These are phyloP conservation scores for Saccopteryx bilineata DNA, from an alignment of 2,113 vertebrate genomes.

Conservation along the genomic window DNA sequence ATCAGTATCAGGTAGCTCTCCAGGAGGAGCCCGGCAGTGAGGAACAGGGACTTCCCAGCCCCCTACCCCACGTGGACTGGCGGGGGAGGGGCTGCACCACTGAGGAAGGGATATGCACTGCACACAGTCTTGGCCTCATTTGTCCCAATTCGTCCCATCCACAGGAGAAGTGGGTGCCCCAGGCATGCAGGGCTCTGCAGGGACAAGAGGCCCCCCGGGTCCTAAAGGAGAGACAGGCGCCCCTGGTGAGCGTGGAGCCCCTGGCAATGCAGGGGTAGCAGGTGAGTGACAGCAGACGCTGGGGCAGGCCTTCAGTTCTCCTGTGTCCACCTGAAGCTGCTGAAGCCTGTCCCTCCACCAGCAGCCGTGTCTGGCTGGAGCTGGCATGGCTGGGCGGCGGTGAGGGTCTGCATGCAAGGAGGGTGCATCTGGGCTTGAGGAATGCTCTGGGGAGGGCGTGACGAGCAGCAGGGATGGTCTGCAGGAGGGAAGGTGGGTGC, in stretches of 20 bases:
- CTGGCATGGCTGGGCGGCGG: rapidly evolving
- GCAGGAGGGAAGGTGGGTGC: not conserved
- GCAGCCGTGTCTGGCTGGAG: not conserved
- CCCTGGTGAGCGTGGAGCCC: conserved; percentile 63
- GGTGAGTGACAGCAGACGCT: conserved; percentile 44
- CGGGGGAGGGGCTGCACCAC: not conserved
- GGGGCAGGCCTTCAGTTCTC: no score
- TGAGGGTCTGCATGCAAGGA: not conserved
- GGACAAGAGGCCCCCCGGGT: conserved; percentile 30
- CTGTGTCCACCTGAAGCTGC: no score
- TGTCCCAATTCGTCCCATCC: not conserved
- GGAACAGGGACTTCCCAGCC: not conserved
- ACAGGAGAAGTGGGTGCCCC: conserved; percentile 74
- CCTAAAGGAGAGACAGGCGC: conserved; percentile 78
- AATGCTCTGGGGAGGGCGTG: not conserved
- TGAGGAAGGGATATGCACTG: not conserved
- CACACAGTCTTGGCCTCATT: not conserved
- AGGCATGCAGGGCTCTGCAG: conserved; percentile 41
- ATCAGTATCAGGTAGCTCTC: rapidly evolving
- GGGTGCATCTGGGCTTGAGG: not conserved
- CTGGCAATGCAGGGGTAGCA: conserved; percentile 65
- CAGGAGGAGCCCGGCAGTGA: not conserved
- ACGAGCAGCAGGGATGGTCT: not conserved
- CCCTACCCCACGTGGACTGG: not conserved
- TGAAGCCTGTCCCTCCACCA: no score